Evolutionary conservation across 2,888 invertebrate genomes (phyloP), one percentile per base, ranked within the genome.

Genomic region (Microctonus hyperodae): DNA sequence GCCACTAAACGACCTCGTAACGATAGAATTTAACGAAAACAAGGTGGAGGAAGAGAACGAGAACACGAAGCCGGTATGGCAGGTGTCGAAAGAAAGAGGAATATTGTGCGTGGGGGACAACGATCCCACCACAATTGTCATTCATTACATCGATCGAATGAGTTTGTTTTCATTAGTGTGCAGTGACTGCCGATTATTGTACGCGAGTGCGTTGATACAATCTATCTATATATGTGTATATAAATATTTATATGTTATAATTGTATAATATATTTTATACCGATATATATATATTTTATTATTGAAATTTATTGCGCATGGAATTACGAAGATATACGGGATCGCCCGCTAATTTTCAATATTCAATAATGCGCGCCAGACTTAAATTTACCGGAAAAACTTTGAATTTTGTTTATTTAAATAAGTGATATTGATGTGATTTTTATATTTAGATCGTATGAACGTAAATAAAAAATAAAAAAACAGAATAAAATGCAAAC

Each of bases 401-500:
- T 28, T 31, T 60, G 28, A 22, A 48, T 31, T 48, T 33, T 50
- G 50, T 60, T 0, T 37, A 58, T 58, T 13, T 6, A n/a, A 25
- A 58, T 58, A 25, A 58, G 33, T 50, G 33, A 33, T 20, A 9
- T 25, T 16, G 28, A 51, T 23, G 13, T 51, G n/a, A 51, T 11
- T 44, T 44, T n/a, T 44, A 44, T 44, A 4, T 16, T 6, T 16
- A 44, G 7, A n/a, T n/a, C n/a, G n/a, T n/a, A n/a, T n/a, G n/a
- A n/a, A n/a, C n/a, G n/a, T 44, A 40, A 16, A n/a, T 20, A 16
- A 48, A 59, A n/a, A 25, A 31, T 31, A 50, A 20, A 48, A 20
- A 72, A 68, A 71, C 71, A 74, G 60, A 73, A 71, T 61, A 79
- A 78, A 70, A 81, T 81, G 80, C 82, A 81, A 73, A 77, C 80